These are phyloP conservation scores for Gobius niger DNA, from an alignment of 2,113 vertebrate species.

Conservation along the genomic window DNA sequence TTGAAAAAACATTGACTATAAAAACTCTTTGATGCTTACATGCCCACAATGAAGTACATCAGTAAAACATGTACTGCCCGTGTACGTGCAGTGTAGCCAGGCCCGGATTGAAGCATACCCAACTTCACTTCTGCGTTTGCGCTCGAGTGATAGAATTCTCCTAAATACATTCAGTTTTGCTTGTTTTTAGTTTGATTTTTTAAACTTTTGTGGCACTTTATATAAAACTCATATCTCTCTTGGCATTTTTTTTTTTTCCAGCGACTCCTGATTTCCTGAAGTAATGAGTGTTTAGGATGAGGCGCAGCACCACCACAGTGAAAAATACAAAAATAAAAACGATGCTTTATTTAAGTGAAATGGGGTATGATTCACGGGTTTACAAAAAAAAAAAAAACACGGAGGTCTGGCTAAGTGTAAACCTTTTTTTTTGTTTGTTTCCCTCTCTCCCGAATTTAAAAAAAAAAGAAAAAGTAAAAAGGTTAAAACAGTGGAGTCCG, in stretches of 20 bases:
- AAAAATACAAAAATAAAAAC: constrained; percentile 47
- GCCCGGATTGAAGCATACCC: constrained; percentile 46
- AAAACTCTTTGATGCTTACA: neutral
- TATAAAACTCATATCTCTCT: constrained; percentile 5
- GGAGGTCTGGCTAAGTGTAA: constrained; percentile 54
- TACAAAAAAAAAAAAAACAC: constrained; percentile 60
- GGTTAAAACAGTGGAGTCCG: constrained; percentile 67
- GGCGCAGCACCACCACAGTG: constrained; percentile 35
- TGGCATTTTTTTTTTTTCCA: neutral
- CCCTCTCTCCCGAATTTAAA: constrained; percentile 53
- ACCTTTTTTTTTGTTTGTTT: constrained; percentile 57
- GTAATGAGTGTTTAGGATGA: neutral
- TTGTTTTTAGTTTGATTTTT: constrained; percentile 4
- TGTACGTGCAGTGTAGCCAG: neutral
- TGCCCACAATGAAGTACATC: neutral
- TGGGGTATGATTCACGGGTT: constrained; percentile 64
- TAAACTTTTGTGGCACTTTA: constrained; percentile 47
- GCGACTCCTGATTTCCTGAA: neutral
- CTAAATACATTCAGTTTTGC: constrained; percentile 48
- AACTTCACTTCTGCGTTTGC: constrained; percentile 63
- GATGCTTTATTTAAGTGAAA: constrained; percentile 77
- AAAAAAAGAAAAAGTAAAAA: constrained; percentile 66
- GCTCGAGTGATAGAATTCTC: constrained; percentile 22
- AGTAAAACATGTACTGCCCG: neutral
- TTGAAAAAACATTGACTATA: too few relatives aligned